Conservation (phyloP, 64 coral and sea anemone species). For the Stylophora pistillata region DNA sequence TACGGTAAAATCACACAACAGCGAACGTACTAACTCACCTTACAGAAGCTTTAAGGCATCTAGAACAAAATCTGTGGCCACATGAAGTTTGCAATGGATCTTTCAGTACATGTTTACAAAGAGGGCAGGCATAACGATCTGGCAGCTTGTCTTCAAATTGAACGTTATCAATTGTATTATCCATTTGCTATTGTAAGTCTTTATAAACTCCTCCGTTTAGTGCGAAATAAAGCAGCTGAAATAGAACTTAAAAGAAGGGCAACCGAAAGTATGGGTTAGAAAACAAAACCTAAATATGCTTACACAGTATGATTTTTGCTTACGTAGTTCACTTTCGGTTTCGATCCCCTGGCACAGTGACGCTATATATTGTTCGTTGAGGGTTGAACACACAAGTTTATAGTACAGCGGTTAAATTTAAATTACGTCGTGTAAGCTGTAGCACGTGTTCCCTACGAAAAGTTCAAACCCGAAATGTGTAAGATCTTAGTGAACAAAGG, state of each 20-base stretch:
- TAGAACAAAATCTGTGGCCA: conserved; percentile 20
- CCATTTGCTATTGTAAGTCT: not conserved
- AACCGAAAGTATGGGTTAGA: not conserved
- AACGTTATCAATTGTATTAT: not conserved
- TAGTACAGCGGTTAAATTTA: too few relatives aligned
- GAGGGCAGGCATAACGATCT: conserved; percentile 10
- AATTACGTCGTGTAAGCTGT: too few relatives aligned
- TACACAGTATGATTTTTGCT: too few relatives aligned
- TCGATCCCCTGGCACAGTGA: too few relatives aligned
- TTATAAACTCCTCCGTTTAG: not conserved
- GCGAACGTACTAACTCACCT: not conserved
- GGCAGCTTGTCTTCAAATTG: not conserved
- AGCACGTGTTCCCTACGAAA: too few relatives aligned
- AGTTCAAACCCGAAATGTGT: too few relatives aligned
- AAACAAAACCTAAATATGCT: too few relatives aligned
- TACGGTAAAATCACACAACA: not conserved
- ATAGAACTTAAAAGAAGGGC: not conserved
- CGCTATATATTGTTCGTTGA: too few relatives aligned
- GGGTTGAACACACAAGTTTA: too few relatives aligned
- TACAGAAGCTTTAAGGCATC: not conserved
- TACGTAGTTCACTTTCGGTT: too few relatives aligned
- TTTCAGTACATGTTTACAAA: conserved; percentile 25
- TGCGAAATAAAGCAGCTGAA: not conserved
- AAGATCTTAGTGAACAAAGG: too few relatives aligned
- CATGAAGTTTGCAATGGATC: conserved; percentile 17